These are phyloP conservation scores for Bradypus variegatus DNA, from an alignment of 2,797 vertebrate species.

Conservation along the genomic window DNA sequence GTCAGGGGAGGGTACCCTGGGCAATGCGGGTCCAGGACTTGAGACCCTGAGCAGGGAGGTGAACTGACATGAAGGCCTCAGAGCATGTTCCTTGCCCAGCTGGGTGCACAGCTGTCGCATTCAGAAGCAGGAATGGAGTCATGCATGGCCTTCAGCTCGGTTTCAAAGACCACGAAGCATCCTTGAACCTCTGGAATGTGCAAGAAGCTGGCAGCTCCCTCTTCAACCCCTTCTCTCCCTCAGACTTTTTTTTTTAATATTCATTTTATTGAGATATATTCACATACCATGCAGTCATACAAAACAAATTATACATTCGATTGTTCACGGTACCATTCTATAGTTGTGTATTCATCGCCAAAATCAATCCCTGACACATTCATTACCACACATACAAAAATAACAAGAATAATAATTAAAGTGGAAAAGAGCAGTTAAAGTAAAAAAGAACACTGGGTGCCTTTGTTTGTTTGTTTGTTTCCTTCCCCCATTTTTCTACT, in stretches of 20 bases:
- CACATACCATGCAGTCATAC: too few relatives aligned
- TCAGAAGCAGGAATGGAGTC: neutral
- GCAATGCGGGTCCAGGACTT: neutral
- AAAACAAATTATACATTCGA: too few relatives aligned
- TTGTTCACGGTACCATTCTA: too few relatives aligned
- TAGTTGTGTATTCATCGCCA: too few relatives aligned
- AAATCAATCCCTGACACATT: too few relatives aligned
- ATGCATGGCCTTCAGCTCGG: fast-evolving
- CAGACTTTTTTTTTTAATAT: neutral
- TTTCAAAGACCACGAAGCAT: neutral
- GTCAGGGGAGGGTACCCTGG: neutral
- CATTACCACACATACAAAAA: too few relatives aligned
- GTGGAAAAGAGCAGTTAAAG: too few relatives aligned
- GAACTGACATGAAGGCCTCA: fast-evolving
- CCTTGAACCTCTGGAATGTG: neutral
- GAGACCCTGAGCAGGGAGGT: neutral
- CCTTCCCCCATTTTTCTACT: too few relatives aligned
- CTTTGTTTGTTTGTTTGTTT: too few relatives aligned
- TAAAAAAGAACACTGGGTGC: too few relatives aligned
- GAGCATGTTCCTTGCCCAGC: fast-evolving
- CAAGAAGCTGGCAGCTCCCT: neutral
- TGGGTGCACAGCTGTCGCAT: fast-evolving
- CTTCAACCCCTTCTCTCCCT: neutral
- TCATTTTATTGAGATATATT: too few relatives aligned
- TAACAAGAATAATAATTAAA: too few relatives aligned